Base-by-base conservation (phyloP, 2,113 vertebrate genomes). In the Plecotus auritus region DNA sequence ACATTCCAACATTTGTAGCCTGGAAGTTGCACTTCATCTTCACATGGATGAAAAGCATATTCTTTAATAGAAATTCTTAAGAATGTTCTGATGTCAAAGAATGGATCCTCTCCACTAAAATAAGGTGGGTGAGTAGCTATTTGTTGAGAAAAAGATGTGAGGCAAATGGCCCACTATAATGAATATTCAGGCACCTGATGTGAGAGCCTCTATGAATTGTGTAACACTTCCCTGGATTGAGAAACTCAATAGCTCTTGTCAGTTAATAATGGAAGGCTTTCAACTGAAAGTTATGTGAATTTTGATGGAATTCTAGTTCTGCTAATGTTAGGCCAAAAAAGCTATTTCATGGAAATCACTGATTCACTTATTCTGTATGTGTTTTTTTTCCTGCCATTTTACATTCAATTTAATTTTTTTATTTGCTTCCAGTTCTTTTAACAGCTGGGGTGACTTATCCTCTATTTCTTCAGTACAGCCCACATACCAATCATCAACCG, bases 161-260 rank as follows among this genome's bases (percentile, higher is more conserved):
- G 42, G 30, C 9, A 61, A 93, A 92, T 67, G 96, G 90, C n/a
- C 77, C 94, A 16, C 42, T 32, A 7, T 96, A 83, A 85, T 49
- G 1, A 93, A 85, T 59, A 28, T 59, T 40, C 78, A 81, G 35
- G 23, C n/a, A 95, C 32, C 10, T 88, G 9, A 2, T n/a, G 2
- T 2, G 1, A 54, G 45, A 40, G 10, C 82, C 67, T 92, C 76
- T 56, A 3, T 64, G 73, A 93, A 92, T 67, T 2, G 2, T 40
- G 14, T 81, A 9, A 73, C 54, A 91, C 5, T 37, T 23, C 22
- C 8, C 22, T 69, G 51, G 8, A 51, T 7, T 22, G 40, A 97
- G 91, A 96, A 90, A 40, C 49, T 96, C 92, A 85, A 90, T 85
- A n/a, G 67, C 77, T 92, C 85, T 95, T 90, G 67, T 97, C 78